Evolutionary conservation across 2,888 invertebrate species (phyloP).

Genomic region (Bimastos eiseni): DNA sequence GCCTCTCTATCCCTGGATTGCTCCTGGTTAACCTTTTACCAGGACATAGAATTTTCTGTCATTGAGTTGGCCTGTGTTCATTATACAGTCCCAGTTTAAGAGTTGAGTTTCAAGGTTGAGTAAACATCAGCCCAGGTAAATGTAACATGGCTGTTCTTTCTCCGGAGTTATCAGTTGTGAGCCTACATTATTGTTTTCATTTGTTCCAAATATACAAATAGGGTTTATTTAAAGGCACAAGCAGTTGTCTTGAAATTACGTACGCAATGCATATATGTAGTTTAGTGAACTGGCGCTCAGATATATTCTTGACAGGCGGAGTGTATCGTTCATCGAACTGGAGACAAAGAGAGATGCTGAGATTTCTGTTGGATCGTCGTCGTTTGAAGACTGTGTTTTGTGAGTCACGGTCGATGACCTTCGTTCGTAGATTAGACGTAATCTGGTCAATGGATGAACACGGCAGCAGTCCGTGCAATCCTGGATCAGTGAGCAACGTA

Average conservation of each 20-base stretch:
- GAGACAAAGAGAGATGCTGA: background rate
- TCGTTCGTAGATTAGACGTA: background rate
- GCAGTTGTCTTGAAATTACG: background rate
- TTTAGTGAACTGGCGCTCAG: background rate
- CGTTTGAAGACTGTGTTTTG: background rate
- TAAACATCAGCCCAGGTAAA: background rate
- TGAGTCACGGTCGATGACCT: background rate
- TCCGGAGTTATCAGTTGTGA: background rate
- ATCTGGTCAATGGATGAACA: background rate
- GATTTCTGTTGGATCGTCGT: background rate
- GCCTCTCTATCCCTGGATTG: background rate
- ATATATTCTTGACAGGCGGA: background rate
- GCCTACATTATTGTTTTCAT: background rate
- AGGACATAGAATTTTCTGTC: no score
- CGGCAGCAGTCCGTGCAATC: background rate
- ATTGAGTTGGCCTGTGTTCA: background rate
- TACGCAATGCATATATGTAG: background rate
- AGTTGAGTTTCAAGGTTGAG: background rate
- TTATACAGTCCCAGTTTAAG: background rate
- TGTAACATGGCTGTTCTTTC: background rate
- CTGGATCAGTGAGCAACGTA: background rate
- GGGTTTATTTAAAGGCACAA: background rate
- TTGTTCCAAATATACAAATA: no score
- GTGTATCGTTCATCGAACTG: background rate
- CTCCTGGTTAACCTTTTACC: background rate